phyloP scores from a whole-genome alignment of 2,113 vertebrate species.

The Gallinago jamesoni region DNA sequence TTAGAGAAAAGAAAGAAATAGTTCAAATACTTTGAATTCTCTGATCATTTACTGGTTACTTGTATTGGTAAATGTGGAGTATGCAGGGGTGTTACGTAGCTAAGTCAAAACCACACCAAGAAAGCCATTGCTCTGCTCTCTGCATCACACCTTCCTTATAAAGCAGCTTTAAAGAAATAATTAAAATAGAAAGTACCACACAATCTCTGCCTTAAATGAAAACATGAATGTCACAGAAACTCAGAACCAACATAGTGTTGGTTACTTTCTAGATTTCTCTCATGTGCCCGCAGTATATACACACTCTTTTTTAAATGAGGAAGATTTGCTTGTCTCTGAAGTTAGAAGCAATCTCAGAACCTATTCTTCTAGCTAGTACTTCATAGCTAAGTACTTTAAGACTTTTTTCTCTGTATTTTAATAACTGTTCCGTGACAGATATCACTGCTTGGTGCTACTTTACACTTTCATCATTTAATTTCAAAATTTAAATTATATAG shows the following conservation, averaged over 20 bases:
- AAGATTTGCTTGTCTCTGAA: background rate
- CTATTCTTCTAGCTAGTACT: background rate
- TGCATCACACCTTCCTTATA: background rate
- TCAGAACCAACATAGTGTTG: background rate
- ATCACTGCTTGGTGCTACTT: background rate
- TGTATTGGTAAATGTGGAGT: background rate
- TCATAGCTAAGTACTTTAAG: background rate
- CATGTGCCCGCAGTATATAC: background rate
- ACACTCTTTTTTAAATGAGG: background rate
- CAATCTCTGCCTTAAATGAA: background rate
- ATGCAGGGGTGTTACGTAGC: background rate
- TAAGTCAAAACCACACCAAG: background rate
- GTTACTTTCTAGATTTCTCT: background rate
- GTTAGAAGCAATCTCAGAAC: background rate
- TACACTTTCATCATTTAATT: background rate
- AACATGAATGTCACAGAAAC: background rate
- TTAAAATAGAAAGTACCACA: background rate
- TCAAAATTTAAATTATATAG: background rate
- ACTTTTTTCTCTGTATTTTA: background rate
- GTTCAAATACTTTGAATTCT: background rate
- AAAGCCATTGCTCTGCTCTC: background rate
- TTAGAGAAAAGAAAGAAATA: background rate
- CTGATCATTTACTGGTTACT: background rate
- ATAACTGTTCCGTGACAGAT: background rate
- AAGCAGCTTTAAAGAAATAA: background rate